Base-by-base conservation (phyloP, 2,797 vertebrate species). In the Premnoplex brunnescens region DNA sequence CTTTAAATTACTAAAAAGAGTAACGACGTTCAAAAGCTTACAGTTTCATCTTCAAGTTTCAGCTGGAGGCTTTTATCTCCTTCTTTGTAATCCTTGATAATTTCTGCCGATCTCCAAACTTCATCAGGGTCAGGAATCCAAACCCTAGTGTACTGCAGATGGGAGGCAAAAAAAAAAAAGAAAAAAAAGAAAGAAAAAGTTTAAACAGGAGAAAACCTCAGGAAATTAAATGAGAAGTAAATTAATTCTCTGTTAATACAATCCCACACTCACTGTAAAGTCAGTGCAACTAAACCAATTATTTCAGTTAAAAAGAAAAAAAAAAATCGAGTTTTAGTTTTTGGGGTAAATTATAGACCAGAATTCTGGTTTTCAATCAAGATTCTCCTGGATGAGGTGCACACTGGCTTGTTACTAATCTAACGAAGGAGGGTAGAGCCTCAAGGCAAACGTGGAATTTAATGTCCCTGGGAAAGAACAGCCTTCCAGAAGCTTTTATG, bases 101-200 rank as follows among this genome's bases (percentile, higher is more conserved):
- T 98, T 96, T 99, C 99, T 20, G 99, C 99, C 0, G 98, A 98
- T 88, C 89, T 98, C 99, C 99, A 99, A 32, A 99, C 99, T 22
- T 99, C 98, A 2, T 99, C 98, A 0, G 98, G 97, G 95, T 99
- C 99, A 23, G 99, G 98, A 97, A 99, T 99, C 99, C 99, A 99
- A 91, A 99, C 99, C 96, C 98, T 98, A 2, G 99, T 99, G 93
- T 97, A 98, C 99, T 99, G 97, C 9, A 94, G 32, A 43, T 6
- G 17, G 44, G 32, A 39, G 80, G 46, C 49, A 39, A 27, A 72
- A 37, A 82, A 39, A 6, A 20, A 49, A 41, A 79, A 51, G 11
- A 82, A 39, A 6, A 20, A 49, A 41, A 79, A 51, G 11, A 77
- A 79, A 52, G 11, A 77, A 39, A 36, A 37, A 64, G 21, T 36